These are phyloP conservation scores for Celastrina argiolus DNA, from an alignment of 2,888 invertebrate species.

Conservation along the genomic window DNA sequence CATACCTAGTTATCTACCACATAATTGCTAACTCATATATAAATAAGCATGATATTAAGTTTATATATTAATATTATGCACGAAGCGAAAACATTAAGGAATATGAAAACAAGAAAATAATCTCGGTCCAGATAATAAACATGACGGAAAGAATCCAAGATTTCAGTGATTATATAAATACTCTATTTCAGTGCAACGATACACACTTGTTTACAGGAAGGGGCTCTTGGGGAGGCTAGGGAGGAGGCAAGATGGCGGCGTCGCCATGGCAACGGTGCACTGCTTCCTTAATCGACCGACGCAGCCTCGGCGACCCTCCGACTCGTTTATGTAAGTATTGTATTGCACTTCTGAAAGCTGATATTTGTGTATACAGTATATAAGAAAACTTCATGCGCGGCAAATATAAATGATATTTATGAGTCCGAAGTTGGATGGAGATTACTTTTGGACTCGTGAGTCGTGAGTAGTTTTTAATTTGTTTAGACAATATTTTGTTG, in stretches of 20 bases:
- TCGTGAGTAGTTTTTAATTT: neutral
- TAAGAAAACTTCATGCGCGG: conserved; percentile 33
- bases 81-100: neutral
- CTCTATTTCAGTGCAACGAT: conserved; percentile 70
- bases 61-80: no score
- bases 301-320: conserved; percentile 55
- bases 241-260: conserved; percentile 72
- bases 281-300: conserved; percentile 78
- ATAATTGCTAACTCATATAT: no score
- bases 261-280: conserved; percentile 74
- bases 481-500: neutral
- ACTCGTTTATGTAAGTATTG: conserved; percentile 72
- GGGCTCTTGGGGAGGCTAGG: conserved; percentile 45
- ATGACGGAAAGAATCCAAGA: conserved; percentile 8
- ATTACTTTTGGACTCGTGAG: neutral
- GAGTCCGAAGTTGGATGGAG: neutral
- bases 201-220: conserved; percentile 73
- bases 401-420: neutral
- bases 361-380: conserved; percentile 31
- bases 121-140: neutral
- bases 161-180: conserved; percentile 23
- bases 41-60: no score
- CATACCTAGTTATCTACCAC: no score
- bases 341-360: conserved; percentile 60
- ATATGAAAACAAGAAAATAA: neutral